Base-by-base conservation (phyloP, 1,140 invertebrate species). In the Microplitis mediator region DNA sequence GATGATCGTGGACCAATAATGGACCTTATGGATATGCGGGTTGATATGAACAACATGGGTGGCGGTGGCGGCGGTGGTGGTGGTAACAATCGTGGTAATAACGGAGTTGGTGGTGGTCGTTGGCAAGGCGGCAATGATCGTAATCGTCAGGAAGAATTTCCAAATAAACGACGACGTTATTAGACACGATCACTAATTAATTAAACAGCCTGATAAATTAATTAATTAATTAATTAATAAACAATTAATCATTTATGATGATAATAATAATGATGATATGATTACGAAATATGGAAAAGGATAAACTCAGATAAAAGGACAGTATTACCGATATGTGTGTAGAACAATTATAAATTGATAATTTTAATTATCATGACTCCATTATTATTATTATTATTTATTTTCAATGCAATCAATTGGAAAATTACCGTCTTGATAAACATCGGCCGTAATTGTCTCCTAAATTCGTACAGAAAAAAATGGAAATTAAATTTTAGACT, bases 11-110 rank as follows among this genome's bases (percentile, higher is more conserved):
- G 81, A 79, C 86, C 84, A 74, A 85, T 87, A 80, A 87, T 87
- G 86, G 86, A 87, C 77, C 80, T 87, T 60, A 87, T 87, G 86
- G 85, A 87, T 75, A 87, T 87, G 86, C 85, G 86, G 78, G 86
- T 87, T 61, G 86, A 87, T 65, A 86, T 87, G 85, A 81, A 82
- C 71, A 82, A 79, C 71, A 83, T 83, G 80, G 79, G 73, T 67
- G 74, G 72, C 56, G 75, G 69, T 73, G 79, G 73, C 63, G 74
- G 72, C 56, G 75, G 72, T 73, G 68, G 69, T 72, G 76, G 76
- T 65, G 70, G 64, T 56, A 75, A 75, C 62, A 71, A 66, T 16
- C 65, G 65, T 52, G 74, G 74, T 60, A 72, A 54, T 50, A 69
- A 66, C 4, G 60, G 66, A 34, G 72, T 82, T 35, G 78, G 77